These are phyloP conservation scores for Apogon talboti DNA, from an alignment of 2,797 vertebrate species.

Conservation along the genomic window DNA sequence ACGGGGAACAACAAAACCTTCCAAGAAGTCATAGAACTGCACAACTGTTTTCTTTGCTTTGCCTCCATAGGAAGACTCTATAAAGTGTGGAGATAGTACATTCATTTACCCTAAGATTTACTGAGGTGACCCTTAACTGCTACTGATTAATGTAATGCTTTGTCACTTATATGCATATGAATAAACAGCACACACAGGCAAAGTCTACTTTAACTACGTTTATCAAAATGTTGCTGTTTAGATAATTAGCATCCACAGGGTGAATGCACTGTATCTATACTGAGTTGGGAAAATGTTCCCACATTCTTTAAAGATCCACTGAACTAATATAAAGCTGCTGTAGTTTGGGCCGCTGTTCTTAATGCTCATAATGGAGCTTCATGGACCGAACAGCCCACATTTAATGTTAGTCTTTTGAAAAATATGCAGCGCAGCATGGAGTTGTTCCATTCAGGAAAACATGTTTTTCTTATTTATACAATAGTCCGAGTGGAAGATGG, in stretches of 20 bases:
- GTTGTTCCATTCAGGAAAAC: slow-evolving; percentile 11
- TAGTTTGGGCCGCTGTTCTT: neutral
- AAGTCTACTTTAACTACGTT: slow-evolving; percentile 23
- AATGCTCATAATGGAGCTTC: slow-evolving; percentile 7
- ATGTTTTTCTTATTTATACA: slow-evolving; percentile 7
- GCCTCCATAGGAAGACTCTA: slow-evolving; percentile 32
- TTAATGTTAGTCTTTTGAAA: slow-evolving; percentile 1
- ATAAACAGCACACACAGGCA: slow-evolving; percentile 36
- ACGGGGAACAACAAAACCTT: slow-evolving; percentile 60
- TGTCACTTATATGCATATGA: slow-evolving; percentile 38
- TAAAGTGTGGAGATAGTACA: slow-evolving; percentile 44
- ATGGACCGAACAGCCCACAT: neutral
- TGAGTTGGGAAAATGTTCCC: slow-evolving; percentile 10
- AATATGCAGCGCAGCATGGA: neutral
- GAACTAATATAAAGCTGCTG: slow-evolving; percentile 1
- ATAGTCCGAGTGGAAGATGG: slow-evolving; percentile 22
- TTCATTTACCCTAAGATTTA: slow-evolving; percentile 30
- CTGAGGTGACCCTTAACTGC: neutral
- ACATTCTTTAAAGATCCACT: slow-evolving; percentile 4
- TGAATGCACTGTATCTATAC: slow-evolving; percentile 28
- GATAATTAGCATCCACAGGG: slow-evolving; percentile 32
- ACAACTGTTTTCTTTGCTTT: slow-evolving; percentile 37
- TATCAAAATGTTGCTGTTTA: slow-evolving; percentile 33
- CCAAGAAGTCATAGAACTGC: slow-evolving; percentile 31
- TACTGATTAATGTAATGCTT: slow-evolving; percentile 58